Percentiles rank a stretch among this genome's conserved stretches.
Conservation (phyloP, 2,797 vertebrate species). For the Pseudopleuronectes americanus region DNA sequence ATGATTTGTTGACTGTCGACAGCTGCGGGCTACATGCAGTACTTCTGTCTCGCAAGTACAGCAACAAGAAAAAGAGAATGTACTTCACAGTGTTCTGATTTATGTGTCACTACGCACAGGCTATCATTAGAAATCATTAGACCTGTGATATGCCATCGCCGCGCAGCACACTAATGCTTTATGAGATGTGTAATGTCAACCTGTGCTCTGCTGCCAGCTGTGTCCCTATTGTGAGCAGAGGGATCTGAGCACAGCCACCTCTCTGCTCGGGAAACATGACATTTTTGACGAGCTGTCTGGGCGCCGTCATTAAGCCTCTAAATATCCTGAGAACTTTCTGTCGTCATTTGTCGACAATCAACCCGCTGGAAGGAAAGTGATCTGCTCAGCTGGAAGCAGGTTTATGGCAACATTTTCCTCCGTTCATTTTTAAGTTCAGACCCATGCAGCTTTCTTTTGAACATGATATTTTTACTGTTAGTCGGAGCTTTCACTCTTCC, state of each 20-base stretch:
- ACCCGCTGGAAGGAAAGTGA: constrained; percentile 69
- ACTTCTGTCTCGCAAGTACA: constrained; percentile 26
- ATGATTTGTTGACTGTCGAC: constrained; percentile 45
- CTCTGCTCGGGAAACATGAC: constrained; percentile 27
- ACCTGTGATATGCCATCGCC: constrained; percentile 33
- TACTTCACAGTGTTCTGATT: constrained; percentile 54
- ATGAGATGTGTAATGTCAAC: constrained; percentile 43
- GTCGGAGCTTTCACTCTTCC: constrained; percentile 67
- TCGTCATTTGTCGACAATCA: constrained; percentile 70
- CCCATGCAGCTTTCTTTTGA: constrained; percentile 75
- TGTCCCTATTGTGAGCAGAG: constrained; percentile 36
- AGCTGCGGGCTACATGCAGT: constrained; percentile 24
- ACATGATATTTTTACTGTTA: constrained; percentile 71
- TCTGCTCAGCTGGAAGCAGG: constrained; percentile 71
- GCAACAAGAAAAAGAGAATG: constrained; percentile 24
- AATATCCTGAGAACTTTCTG: constrained; percentile 67
- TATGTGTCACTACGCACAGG: constrained; percentile 36
- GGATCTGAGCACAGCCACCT: constrained; percentile 42
- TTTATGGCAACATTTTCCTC: constrained; percentile 76
- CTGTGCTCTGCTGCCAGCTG: constrained; percentile 43
- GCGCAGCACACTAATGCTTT: constrained; percentile 32
- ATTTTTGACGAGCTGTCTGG: constrained; percentile 50
- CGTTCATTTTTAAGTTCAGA: constrained; percentile 70
- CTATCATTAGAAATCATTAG: constrained; percentile 54
- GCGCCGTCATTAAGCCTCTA: constrained; percentile 57